A percentile compares a stretch with the other conserved stretches of the same genome.
Conservation (phyloP, 2,797 vertebrate species). For the Sylvia borin region DNA sequence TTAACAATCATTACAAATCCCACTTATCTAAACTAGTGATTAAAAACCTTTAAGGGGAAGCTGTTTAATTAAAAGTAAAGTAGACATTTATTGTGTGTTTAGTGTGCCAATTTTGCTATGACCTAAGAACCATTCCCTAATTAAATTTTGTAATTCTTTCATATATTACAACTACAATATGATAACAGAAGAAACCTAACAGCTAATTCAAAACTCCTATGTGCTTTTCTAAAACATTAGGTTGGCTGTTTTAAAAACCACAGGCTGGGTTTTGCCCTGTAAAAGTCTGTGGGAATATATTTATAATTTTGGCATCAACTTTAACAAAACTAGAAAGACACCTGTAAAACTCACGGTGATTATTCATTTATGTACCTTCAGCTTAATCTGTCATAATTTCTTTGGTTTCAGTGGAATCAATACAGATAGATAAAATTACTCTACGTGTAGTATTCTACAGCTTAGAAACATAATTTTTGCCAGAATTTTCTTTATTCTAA, state of each 20-base stretch:
- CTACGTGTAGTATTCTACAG: background rate
- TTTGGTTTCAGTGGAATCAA: background rate
- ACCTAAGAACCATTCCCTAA: constrained; percentile 47
- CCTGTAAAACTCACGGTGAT: background rate
- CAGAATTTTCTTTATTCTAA: background rate
- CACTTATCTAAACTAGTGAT: constrained; percentile 60
- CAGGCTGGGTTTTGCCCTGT: background rate
- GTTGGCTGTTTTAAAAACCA: background rate
- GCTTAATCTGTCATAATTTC: background rate
- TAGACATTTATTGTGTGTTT: constrained; percentile 43
- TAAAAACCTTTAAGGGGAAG: constrained; percentile 50
- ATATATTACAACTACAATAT: background rate
- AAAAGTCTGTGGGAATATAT: background rate
- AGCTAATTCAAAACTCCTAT: background rate
- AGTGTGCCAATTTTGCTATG: constrained; percentile 13
- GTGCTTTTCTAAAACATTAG: background rate
- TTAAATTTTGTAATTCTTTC: constrained; percentile 40
- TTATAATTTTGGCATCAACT: background rate
- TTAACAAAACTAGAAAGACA: background rate
- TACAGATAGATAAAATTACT: background rate
- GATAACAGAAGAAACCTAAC: background rate
- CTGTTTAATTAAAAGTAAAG: constrained; percentile 68
- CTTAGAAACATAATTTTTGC: background rate
- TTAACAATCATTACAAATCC: constrained; percentile 48
- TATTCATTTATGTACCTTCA: background rate